A percentile compares a stretch with the other conserved stretches of the same genome.
Conservation (phyloP, 2,888 invertebrate species). For the Sarcophaga carnaria region DNA sequence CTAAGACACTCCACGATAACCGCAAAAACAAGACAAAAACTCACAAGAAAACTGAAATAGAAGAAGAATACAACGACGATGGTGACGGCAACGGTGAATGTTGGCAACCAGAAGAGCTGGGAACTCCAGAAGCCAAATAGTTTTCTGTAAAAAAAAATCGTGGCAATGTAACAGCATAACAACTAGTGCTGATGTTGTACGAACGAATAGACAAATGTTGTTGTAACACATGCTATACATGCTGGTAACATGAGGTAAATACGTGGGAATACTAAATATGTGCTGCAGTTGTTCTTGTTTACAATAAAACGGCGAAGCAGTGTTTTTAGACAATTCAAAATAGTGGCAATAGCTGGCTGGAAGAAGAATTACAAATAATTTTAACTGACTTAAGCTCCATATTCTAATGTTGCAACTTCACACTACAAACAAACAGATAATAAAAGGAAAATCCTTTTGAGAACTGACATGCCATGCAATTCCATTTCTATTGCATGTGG, state of each 20-base stretch:
- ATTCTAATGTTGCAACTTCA: constrained; percentile 58
- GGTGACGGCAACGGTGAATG: no score
- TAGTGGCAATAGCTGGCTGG: not conserved
- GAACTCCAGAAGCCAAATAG: no score
- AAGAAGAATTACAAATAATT: constrained; percentile 49
- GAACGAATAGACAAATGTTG: not conserved
- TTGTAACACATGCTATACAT: constrained; percentile 9
- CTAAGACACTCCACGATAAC: no score
- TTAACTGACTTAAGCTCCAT: constrained; percentile 57
- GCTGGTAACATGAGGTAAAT: not conserved
- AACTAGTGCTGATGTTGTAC: not conserved
- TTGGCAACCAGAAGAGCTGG: no score
- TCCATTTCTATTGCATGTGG: not conserved
- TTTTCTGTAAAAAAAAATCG: no score
- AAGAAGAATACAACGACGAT: no score
- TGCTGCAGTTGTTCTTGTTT: no score
- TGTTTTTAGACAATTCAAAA: not conserved
- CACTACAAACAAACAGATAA: constrained; percentile 18
- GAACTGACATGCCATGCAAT: no score
- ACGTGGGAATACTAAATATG: not conserved
- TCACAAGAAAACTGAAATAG: no score
- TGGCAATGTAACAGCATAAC: not conserved
- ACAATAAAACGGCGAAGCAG: no score
- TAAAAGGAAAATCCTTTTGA: constrained; percentile 50
- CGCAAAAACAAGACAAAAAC: no score